Conservation (phyloP, 2,888 invertebrate genomes). For the Operophtera brumata region DNA sequence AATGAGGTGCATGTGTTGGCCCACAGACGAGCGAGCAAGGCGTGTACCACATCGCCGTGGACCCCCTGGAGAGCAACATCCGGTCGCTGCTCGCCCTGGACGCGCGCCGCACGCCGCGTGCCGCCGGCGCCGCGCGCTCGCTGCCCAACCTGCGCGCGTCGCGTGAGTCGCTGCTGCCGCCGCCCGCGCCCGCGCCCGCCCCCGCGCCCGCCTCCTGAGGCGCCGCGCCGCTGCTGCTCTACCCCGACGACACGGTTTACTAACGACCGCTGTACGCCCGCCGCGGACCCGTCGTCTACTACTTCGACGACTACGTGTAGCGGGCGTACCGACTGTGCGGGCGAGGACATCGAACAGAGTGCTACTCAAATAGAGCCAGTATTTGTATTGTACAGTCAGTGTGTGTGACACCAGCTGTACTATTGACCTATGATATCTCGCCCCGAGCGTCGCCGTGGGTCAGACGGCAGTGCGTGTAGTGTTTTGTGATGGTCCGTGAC, state of each 20-base stretch:
- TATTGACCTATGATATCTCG: neutral
- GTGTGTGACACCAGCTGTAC: no score
- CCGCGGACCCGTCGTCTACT: conserved; percentile 28
- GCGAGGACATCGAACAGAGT: neutral
- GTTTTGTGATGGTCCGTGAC: neutral
- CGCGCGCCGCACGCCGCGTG: conserved; percentile 71
- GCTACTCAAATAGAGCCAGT: no score
- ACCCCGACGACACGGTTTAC: conserved; percentile 70
- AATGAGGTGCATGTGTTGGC: neutral
- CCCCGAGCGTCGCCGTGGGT: neutral
- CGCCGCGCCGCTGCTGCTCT: conserved; percentile 57
- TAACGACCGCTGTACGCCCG: conserved; percentile 44
- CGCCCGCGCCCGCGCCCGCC: conserved; percentile 21
- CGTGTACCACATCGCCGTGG: conserved; percentile 75
- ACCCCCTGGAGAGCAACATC: conserved; percentile 72
- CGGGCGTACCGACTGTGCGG: conserved; percentile 16
- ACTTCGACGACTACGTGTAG: conserved; percentile 35
- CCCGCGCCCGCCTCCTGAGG: conserved; percentile 65
- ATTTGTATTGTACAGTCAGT: no score
- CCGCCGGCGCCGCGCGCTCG: conserved; percentile 70
- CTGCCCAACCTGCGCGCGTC: conserved; percentile 87
- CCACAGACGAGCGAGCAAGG: conserved; percentile 48
- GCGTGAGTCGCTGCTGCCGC: conserved; percentile 54
- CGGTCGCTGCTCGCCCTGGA: conserved; percentile 71
- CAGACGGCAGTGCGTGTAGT: conserved; percentile 2